Conservation (phyloP, 2,797 vertebrate species). For the Synaphobranchus kaupii region DNA sequence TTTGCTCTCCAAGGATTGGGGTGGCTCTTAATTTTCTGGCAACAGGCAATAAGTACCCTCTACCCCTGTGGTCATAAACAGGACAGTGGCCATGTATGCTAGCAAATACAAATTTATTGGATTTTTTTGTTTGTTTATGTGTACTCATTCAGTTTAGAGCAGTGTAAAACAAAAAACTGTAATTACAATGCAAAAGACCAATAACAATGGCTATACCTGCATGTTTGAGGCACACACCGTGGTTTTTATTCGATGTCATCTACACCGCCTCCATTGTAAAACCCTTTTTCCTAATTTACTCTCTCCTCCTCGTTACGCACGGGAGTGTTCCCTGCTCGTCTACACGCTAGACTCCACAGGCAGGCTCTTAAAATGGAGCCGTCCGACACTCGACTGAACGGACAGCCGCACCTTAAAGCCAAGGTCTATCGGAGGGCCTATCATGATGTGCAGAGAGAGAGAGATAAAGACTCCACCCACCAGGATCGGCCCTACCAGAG, state of each 20-base stretch:
- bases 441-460: neutral
- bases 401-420: neutral
- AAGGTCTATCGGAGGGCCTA: neutral
- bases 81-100: neutral
- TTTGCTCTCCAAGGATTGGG: neutral
- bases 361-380: too few species aligned
- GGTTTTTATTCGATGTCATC: too few species aligned
- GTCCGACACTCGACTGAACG: too few species aligned
- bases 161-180: neutral
- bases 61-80: neutral
- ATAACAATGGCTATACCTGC: too few species aligned
- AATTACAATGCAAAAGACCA: neutral
- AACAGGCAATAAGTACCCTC: neutral
- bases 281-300: too few species aligned
- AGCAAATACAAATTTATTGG: neutral
- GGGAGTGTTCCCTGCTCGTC: neutral
- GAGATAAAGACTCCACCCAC: neutral
- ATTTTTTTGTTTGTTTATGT: neutral
- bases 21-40: neutral
- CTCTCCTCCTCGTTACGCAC: too few species aligned
- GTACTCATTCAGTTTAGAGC: neutral
- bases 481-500: neutral
- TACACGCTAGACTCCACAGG: too few species aligned
- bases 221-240: too few species aligned
- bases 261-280: too few species aligned